phyloP scores from a whole-genome alignment of 2,113 vertebrate genomes.

The Chaetorhynchus papuensis region DNA sequence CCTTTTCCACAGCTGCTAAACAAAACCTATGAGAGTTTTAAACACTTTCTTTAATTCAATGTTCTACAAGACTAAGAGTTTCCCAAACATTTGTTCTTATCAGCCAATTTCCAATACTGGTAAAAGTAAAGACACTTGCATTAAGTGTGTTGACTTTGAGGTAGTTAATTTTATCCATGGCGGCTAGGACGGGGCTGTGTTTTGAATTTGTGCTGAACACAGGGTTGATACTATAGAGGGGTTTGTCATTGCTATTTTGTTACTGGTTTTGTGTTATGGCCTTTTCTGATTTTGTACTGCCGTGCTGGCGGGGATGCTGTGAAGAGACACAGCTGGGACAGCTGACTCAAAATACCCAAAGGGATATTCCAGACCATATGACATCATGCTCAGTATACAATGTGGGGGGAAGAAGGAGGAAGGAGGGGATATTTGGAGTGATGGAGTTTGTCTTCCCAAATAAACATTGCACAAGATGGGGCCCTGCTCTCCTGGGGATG shows the following conservation, averaged over 20 bases:
- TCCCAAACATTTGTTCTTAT: neutral
- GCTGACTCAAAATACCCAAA: neutral
- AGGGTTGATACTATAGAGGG: neutral
- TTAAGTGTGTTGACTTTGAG: neutral
- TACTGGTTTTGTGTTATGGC: neutral
- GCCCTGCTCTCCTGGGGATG: neutral
- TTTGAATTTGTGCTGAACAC: neutral
- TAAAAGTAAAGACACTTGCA: neutral
- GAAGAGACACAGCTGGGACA: neutral
- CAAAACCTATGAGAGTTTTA: neutral
- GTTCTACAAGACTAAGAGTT: neutral
- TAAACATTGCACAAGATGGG: fast-evolving
- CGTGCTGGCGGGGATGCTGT: neutral
- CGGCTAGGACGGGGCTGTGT: neutral
- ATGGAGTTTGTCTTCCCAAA: neutral
- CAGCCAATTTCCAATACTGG: neutral
- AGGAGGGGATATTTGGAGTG: neutral
- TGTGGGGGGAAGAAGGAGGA: neutral
- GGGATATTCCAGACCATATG: neutral
- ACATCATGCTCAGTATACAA: neutral
- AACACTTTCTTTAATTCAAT: neutral
- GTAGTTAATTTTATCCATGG: neutral
- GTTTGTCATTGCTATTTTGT: neutral
- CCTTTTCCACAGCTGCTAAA: neutral
- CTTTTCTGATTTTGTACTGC: neutral